These are phyloP conservation scores for Phyllostomus hastatus DNA, from an alignment of 2,113 vertebrate genomes.

Conservation along the genomic window DNA sequence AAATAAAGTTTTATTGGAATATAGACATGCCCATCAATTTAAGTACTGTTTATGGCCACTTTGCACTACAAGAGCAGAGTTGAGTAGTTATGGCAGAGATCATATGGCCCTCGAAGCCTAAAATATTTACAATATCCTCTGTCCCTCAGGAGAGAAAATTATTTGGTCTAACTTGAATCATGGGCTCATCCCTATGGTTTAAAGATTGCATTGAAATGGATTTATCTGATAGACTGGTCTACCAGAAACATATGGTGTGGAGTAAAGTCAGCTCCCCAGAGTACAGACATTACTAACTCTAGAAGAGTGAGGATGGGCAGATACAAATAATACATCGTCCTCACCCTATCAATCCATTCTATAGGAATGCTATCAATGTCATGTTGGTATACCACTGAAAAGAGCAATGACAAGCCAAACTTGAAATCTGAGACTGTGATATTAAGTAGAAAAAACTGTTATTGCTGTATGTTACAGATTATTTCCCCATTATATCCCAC, in stretches of 20 bases:
- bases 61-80: background rate
- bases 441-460: background rate
- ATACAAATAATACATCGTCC: background rate
- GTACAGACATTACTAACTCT: background rate
- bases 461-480: background rate
- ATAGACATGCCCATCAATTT: background rate
- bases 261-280: background rate
- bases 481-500: background rate
- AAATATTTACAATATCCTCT: background rate
- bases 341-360: background rate
- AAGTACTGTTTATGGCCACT: background rate
- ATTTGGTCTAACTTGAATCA: background rate
- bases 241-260: background rate
- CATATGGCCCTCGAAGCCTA: background rate
- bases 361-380: background rate
- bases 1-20: background rate
- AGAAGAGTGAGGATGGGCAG: background rate
- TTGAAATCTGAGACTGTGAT: background rate
- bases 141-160: background rate
- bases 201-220: background rate
- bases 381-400: background rate
- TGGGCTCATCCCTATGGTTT: no score
- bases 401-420: background rate
- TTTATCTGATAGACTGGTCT: background rate
- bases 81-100: background rate